Percentiles rank a stretch among this genome's conserved stretches.
These are phyloP conservation scores for Montipora efflorescens DNA, from an alignment of 64 coral and sea anemone genomes.

Conservation along the genomic window DNA sequence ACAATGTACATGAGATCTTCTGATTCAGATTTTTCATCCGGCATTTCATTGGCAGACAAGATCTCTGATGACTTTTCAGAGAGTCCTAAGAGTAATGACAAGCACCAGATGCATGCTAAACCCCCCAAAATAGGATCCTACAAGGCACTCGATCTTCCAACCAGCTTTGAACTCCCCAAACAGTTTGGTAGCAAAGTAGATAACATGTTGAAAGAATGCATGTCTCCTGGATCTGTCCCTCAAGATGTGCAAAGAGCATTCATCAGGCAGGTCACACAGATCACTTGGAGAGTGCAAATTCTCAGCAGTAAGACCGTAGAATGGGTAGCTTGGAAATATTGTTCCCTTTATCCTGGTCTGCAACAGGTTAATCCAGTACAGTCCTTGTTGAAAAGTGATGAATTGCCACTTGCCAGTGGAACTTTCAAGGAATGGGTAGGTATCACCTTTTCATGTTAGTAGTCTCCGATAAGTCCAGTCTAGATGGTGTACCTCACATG, in stretches of 20 bases:
- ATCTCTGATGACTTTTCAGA: background rate
- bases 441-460: background rate
- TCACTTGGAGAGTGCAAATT: background rate
- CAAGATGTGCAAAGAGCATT: background rate
- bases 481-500: too few species aligned
- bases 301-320: background rate
- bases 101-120: too few species aligned
- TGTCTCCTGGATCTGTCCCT: background rate
- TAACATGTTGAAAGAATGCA: background rate
- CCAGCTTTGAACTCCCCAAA: too few species aligned
- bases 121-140: too few species aligned
- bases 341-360: background rate
- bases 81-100: background rate
- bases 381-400: background rate
- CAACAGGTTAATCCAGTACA: background rate
- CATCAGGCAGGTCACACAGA: background rate
- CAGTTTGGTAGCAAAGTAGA: background rate
- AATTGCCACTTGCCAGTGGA: background rate
- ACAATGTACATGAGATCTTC: too few species aligned
- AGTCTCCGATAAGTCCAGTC: too few species aligned
- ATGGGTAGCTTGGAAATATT: background rate
- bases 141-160: too few species aligned
- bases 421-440: background rate
- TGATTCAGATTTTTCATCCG: too few species aligned
- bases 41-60: too few species aligned